Evolutionary conservation across 1,140 invertebrate species (phyloP).

Genomic region (Drosophila trapezifrons): DNA sequence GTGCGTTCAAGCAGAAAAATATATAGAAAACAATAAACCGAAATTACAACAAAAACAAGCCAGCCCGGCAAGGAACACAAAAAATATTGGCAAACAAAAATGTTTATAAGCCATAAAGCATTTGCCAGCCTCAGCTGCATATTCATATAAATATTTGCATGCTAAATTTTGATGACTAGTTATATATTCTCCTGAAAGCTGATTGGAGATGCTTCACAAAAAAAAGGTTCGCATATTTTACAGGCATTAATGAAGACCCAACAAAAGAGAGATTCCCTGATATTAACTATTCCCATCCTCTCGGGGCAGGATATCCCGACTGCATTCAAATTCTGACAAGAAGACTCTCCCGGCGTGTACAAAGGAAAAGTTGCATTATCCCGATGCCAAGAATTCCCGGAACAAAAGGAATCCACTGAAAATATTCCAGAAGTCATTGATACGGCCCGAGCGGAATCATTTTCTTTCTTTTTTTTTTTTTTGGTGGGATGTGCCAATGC

Average conservation of each 20-base stretch:
- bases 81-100: constrained; percentile 76
- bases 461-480: constrained; percentile 46
- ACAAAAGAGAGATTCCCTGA: constrained; percentile 36
- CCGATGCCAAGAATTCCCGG: constrained; percentile 21
- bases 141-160: constrained; percentile 62
- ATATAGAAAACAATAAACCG: constrained; percentile 81
- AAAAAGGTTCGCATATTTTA: constrained; percentile 26
- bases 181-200: constrained; percentile 41
- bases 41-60: constrained; percentile 68
- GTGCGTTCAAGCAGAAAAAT: constrained; percentile 81
- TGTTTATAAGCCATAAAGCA: constrained; percentile 75
- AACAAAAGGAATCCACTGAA: constrained; percentile 30
- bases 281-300: constrained; percentile 34
- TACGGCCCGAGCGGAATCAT: constrained; percentile 61
- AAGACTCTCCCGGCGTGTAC: not conserved
- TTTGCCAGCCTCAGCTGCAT: constrained; percentile 30
- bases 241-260: constrained; percentile 59
- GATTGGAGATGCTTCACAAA: constrained; percentile 17
- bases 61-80: constrained; percentile 11
- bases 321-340: constrained; percentile 47
- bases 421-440: constrained; percentile 56
- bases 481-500: constrained; percentile 28
- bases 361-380: constrained; percentile 38
- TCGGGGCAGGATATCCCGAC: constrained; percentile 1
- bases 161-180: constrained; percentile 76